These are phyloP conservation scores for Argopecten irradians DNA, from an alignment of 1,140 invertebrate species.

Conservation along the genomic window DNA sequence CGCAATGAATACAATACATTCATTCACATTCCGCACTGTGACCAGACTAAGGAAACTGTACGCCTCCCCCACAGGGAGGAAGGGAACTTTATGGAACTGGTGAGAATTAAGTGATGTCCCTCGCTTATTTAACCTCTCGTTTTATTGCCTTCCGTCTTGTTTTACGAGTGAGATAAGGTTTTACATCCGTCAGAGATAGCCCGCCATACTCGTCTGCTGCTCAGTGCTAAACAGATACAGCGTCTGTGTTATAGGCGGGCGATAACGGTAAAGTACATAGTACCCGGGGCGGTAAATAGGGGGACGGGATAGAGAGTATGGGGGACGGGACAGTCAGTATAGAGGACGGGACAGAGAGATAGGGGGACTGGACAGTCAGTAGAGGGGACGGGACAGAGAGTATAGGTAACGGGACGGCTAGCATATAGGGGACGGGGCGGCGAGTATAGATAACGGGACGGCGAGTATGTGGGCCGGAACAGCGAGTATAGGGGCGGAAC, in stretches of 20 bases:
- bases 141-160: background rate
- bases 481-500: no score
- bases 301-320: no score
- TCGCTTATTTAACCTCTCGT: background rate
- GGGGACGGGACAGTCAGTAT: no score
- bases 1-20: no score
- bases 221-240: constrained; percentile 7
- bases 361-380: no score
- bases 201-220: background rate
- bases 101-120: constrained; percentile 17
- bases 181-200: constrained; percentile 20
- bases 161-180: background rate
- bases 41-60: background rate
- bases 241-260: background rate
- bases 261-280: background rate
- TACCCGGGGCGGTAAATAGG: background rate
- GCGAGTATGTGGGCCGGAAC: no score
- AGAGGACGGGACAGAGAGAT: no score
- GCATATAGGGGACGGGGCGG: no score
- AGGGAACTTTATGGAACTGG: background rate
- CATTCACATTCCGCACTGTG: background rate
- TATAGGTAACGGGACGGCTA: no score
- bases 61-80: constrained; percentile 1
- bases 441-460: no score
- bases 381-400: no score